These are phyloP conservation scores for Sebastes oblongus DNA, from an alignment of 2,797 vertebrate species.

Conservation along the genomic window DNA sequence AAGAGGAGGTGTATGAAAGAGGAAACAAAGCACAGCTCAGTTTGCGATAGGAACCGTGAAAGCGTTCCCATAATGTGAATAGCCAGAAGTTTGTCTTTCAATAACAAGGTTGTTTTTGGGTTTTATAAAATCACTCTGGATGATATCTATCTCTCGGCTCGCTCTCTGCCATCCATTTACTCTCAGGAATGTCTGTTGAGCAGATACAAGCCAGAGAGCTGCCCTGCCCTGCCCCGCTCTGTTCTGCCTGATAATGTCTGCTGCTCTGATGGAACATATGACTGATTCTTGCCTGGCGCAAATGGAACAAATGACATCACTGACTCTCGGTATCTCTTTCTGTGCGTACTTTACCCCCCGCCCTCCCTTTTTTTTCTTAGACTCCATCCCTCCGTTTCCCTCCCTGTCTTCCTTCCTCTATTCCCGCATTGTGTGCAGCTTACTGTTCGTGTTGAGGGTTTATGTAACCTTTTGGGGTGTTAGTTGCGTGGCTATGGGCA, in stretches of 20 bases:
- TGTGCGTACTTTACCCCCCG: slow-evolving; percentile 38
- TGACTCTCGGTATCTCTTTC: slow-evolving; percentile 68
- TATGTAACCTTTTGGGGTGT: slow-evolving; percentile 57
- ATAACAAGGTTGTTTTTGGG: slow-evolving; percentile 11
- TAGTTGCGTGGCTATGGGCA: slow-evolving; percentile 51
- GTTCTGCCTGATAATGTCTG: slow-evolving; percentile 74
- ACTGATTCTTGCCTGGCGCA: slow-evolving; percentile 69
- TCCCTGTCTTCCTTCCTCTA: slow-evolving; percentile 5
- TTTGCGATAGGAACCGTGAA: neutral
- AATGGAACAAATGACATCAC: slow-evolving; percentile 84
- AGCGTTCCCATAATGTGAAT: neutral
- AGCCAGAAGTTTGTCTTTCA: neutral
- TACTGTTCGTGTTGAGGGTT: slow-evolving; percentile 41
- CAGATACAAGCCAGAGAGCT: slow-evolving; percentile 63
- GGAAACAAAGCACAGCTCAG: neutral
- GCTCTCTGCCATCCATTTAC: slow-evolving; percentile 47
- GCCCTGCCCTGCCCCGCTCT: slow-evolving; percentile 57
- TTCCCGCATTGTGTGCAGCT: slow-evolving; percentile 21
- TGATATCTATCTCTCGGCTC: slow-evolving; percentile 36
- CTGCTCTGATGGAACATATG: slow-evolving; percentile 74
- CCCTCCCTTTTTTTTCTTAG: slow-evolving; percentile 7
- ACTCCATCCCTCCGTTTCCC: slow-evolving; percentile 21
- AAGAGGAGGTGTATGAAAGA: neutral
- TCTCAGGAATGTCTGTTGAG: slow-evolving; percentile 69
- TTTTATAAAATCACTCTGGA: slow-evolving; percentile 11